Percentiles rank a stretch among this genome's conserved stretches.
Evolutionary conservation across 2,888 invertebrate species (phyloP).

Genomic region (Sericinus montela): DNA sequence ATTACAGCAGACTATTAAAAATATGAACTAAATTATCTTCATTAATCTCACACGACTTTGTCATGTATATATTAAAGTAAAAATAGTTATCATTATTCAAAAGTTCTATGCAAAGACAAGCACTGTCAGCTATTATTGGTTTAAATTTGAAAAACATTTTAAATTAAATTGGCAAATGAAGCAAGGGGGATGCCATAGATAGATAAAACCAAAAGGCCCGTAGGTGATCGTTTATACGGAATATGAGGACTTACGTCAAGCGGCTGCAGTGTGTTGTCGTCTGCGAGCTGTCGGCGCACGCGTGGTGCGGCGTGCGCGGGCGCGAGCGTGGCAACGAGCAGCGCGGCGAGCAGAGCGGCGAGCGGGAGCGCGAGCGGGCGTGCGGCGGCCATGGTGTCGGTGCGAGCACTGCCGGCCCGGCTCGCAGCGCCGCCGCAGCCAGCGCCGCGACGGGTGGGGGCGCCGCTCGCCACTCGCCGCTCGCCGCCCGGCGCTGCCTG

Average conservation of each 20-base stretch:
- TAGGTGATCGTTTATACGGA: not conserved
- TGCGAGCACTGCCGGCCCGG: conserved; percentile 28
- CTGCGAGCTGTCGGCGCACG: conserved; percentile 56
- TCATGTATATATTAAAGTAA: no score
- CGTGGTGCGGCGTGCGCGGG: conserved; percentile 30
- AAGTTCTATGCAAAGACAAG: no score
- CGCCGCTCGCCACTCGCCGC: not conserved
- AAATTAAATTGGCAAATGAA: not conserved
- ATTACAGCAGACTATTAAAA: not conserved
- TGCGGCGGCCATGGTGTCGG: conserved; percentile 33
- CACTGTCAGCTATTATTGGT: no score
- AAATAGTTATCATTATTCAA: no score
- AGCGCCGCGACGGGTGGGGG: not conserved
- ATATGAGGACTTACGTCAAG: conserved; percentile 47
- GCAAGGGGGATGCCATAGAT: not conserved
- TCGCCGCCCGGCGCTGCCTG: not conserved
- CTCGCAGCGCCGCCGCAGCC: conserved; percentile 24
- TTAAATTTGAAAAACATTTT: no score
- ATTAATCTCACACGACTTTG: no score
- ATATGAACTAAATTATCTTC: not conserved
- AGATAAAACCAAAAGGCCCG: not conserved
- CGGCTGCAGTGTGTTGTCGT: conserved; percentile 62
- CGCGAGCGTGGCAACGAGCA: conserved; percentile 24
- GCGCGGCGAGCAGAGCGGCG: conserved; percentile 29
- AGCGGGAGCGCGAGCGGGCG: conserved; percentile 31